These are phyloP conservation scores for Chloropsis hardwickii DNA, from an alignment of 2,113 vertebrate genomes.

Conservation along the genomic window DNA sequence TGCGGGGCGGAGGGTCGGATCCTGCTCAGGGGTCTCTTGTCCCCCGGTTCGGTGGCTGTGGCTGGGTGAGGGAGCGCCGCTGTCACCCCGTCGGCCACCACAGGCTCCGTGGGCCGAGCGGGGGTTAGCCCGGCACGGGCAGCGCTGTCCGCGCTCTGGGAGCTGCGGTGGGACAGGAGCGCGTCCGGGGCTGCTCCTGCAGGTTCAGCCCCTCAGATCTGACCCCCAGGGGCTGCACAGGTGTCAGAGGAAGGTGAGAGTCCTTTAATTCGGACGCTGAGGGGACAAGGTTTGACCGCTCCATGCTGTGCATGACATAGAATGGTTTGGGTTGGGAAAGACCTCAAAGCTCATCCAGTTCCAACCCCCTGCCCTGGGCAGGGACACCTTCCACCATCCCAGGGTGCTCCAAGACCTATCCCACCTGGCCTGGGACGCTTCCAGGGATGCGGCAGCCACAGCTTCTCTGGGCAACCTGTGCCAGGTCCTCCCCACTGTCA, in stretches of 20 bases:
- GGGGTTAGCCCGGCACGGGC: fast-evolving
- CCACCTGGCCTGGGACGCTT: fast-evolving
- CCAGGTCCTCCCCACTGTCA: background rate
- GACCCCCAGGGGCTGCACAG: background rate
- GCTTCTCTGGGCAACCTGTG: background rate
- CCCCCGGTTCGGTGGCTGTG: background rate
- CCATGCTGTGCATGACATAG: fast-evolving
- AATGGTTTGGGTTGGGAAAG: background rate
- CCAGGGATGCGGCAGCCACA: background rate
- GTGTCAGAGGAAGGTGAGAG: background rate
- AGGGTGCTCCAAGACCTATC: fast-evolving
- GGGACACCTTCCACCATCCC: background rate
- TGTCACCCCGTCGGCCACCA: background rate
- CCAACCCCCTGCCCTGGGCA: background rate
- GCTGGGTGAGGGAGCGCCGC: background rate
- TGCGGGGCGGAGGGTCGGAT: background rate
- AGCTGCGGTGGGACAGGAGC: background rate
- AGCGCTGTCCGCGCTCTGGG: fast-evolving
- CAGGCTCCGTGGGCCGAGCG: fast-evolving
- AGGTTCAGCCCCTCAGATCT: background rate
- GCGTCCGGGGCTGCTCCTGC: fast-evolving
- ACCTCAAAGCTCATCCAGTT: background rate
- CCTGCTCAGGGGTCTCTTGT: background rate
- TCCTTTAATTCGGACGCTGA: background rate
- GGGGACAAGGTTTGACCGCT: fast-evolving